phyloP scores from a whole-genome alignment of 2,888 invertebrate genomes.

The Stegana nigrithorax region DNA sequence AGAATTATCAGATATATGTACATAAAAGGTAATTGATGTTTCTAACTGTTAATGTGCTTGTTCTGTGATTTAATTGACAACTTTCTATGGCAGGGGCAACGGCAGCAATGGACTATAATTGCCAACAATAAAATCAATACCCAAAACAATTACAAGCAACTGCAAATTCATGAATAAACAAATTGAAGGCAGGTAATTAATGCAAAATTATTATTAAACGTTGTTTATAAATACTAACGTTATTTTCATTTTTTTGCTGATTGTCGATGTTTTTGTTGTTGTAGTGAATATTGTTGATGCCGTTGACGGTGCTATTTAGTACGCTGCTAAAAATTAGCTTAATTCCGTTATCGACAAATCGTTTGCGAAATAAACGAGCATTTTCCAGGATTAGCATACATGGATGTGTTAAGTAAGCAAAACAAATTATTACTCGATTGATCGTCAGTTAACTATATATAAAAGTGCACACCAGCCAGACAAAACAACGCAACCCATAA shows the following conservation, averaged over 20 bases:
- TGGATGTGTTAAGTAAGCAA: conserved; percentile 12
- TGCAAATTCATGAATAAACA: conserved; percentile 2
- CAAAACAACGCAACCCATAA: conserved; percentile 17
- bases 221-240: conserved; percentile 2
- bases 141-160: not conserved
- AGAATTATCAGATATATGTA: not conserved
- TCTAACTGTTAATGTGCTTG: conserved; percentile 1
- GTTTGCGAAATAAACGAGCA: conserved; percentile 40
- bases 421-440: not conserved
- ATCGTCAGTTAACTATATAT: conserved; percentile 1
- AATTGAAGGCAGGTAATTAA: conserved; percentile 34
- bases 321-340: conserved; percentile 37
- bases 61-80: conserved; percentile 1
- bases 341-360: conserved; percentile 52
- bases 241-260: not conserved
- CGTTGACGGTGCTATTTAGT: conserved; percentile 16
- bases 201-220: conserved; percentile 32
- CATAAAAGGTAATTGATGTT: not conserved
- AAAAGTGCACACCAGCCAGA: conserved; percentile 22
- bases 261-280: conserved; percentile 20
- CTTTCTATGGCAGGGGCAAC: not conserved
- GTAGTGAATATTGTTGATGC: not conserved
- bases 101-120: conserved; percentile 16
- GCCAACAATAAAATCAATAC: conserved; percentile 7
- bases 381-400: conserved; percentile 37